Base-by-base conservation (phyloP, 2,113 vertebrate species). In the Cottus gobio region DNA sequence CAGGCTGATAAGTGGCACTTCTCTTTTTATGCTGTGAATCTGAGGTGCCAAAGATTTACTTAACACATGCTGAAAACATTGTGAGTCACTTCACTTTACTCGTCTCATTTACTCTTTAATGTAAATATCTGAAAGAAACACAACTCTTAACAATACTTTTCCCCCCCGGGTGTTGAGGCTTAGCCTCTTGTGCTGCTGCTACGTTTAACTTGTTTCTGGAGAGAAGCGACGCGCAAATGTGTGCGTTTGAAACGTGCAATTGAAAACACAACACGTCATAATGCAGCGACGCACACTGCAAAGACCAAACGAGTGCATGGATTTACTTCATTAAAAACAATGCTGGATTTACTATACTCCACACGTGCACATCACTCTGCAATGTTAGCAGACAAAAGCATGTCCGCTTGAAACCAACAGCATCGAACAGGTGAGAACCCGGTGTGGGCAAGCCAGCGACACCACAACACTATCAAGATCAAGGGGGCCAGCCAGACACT, bases 1-100 rank as follows among this genome's bases (percentile, higher is more conserved):
- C 13, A 56, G n/a, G 13, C 58, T 36, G 72, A 73, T 71, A 73
- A 71, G 71, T 46, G 52, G 50, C 42, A 86, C 75, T 75, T 84
- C 70, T 66, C 64, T 63, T 75, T 81, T 77, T 80, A 87, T 66
- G 39, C 62, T 63, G 42, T 28, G 56, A 88, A 74, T 79, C 68
- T 69, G 65, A 84, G 50, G 61, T 20, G 31, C 28, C 46, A 58
- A 74, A 64, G 60, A 77, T 80, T 79, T 82, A 77, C 82, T 85
- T 75, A 65, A 63, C 70, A 63, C 63, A 16, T 1, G 22, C 20
- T 50, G 16, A 57, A 18, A 46, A 57, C 18, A n/a, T 46, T 5
- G 2, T 20, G 30, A 42, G 16, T 71, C 31, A 26, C 39, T 7
- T 80, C 15, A 44, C 39, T 6, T 80, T 8, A 42, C 2, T 54